Percentiles rank a stretch among this genome's conserved stretches.
These are phyloP conservation scores for Psilanteris sp. DNA, from an alignment of 1,140 invertebrate genomes.

Conservation along the genomic window DNA sequence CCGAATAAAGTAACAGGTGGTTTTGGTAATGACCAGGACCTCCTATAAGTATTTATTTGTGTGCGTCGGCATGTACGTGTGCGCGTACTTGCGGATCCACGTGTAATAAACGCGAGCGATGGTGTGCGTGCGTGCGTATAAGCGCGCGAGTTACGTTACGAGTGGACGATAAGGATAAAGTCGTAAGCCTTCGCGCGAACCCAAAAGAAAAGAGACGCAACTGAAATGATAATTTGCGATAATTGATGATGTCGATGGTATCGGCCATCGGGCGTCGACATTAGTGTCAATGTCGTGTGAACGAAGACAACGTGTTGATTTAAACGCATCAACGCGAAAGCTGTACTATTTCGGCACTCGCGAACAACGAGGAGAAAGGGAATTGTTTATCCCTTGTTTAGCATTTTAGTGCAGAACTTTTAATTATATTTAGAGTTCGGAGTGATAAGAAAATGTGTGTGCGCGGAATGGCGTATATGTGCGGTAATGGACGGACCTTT, in stretches of 20 bases:
- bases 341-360: too few relatives aligned
- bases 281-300: slow-evolving; percentile 38
- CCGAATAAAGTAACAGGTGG: slow-evolving; percentile 61
- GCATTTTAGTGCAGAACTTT: too few relatives aligned
- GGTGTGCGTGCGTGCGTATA: slow-evolving; percentile 2
- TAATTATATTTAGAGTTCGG: too few relatives aligned
- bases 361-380: too few relatives aligned
- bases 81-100: too few relatives aligned
- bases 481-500: too few relatives aligned
- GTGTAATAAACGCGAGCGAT: too few relatives aligned
- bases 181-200: slow-evolving; percentile 12
- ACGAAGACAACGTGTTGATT: slow-evolving; percentile 20
- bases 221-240: slow-evolving; percentile 43
- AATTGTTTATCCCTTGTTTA: too few relatives aligned
- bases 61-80: too few relatives aligned
- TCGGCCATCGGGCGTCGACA: slow-evolving; percentile 23
- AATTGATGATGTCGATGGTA: slow-evolving; percentile 49
- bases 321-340: slow-evolving; percentile 9
- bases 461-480: too few relatives aligned
- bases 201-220: slow-evolving; percentile 20
- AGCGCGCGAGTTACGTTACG: slow-evolving; percentile 16
- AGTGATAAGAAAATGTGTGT: too few relatives aligned
- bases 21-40: slow-evolving; percentile 60
- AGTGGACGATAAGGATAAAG: slow-evolving; percentile 52
- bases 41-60: too few relatives aligned